Percentiles rank a stretch among this genome's conserved stretches.
These are phyloP conservation scores for Haliaeetus leucogaster DNA, from an alignment of 2,113 vertebrate species.

Conservation along the genomic window DNA sequence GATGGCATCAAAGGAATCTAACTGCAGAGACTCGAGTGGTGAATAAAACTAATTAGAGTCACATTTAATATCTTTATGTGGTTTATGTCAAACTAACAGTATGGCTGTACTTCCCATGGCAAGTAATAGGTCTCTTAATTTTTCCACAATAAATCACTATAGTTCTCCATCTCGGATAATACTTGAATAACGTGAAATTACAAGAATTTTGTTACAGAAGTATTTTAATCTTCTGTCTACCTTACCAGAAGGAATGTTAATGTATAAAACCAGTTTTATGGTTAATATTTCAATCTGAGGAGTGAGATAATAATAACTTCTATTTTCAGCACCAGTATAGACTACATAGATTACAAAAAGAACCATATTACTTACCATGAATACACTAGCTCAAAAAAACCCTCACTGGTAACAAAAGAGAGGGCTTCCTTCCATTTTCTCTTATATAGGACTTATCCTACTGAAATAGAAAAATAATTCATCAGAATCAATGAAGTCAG, in stretches of 20 bases:
- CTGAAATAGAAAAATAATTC: background rate
- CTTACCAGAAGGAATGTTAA: conserved; percentile 10
- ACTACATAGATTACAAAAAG: background rate
- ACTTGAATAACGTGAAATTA: background rate
- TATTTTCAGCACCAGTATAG: background rate
- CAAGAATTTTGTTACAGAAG: background rate
- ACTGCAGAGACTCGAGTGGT: background rate
- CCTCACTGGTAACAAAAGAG: background rate
- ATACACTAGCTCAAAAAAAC: background rate
- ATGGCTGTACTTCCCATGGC: background rate
- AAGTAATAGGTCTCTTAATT: conserved; percentile 35
- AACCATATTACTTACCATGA: background rate
- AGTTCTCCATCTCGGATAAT: background rate
- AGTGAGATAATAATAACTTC: background rate
- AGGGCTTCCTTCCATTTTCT: background rate
- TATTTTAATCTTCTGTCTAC: background rate
- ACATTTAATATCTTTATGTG: conserved; percentile 55
- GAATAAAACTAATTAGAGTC: conserved; percentile 57
- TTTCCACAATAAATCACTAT: conserved; percentile 20
- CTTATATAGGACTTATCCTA: background rate
- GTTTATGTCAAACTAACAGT: conserved; percentile 44
- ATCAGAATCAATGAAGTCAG: background rate
- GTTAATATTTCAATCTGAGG: conserved; percentile 1
- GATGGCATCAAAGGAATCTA: conserved; percentile 49
- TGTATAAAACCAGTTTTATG: background rate